Base-by-base conservation (phyloP, 2,113 vertebrate genomes). In the Eulemur macaco region DNA sequence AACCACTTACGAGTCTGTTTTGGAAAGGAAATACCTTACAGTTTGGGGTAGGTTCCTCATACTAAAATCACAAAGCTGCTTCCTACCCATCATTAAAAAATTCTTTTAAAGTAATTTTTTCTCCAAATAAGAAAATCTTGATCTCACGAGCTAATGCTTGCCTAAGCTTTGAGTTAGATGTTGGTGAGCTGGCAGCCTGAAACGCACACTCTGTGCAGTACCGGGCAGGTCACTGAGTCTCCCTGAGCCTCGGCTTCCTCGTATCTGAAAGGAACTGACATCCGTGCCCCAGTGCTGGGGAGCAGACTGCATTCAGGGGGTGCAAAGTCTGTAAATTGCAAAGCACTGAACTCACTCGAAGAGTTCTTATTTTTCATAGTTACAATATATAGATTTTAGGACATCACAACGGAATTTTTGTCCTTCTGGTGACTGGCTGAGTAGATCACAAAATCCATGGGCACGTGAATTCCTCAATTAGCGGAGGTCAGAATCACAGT, bases 301-400 rank as follows among this genome's bases (percentile, higher is more conserved):
- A 6, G 5, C 8, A 1, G 45, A 11, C 2, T 56, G 47, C 23
- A 1, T 5, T n/a, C 42, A 2, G 1, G 1, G 21, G 54, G 45
- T 52, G 15, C 23, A 13, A 27, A 1, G 21, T 5, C 2, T 5
- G 6, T 29, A 25, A 1, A 5, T 8, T 8, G n/a, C 10, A 6
- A 52, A 31, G 10, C 27, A 66, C 27, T 31, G 71, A 58, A 10
- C 39, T 4, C 18, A 4, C 1, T 1, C 13, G 37, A 17, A 9
- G 37, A 3, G 0, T 3, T n/a, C 3, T 2, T 10, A 4, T 18
- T 47, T 18, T 64, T 54, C 29, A 5, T 6, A 6, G 31, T 29
- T 20, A 17, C 27, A 2, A 0, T 3, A 17, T 13, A 10, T 10
- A 8, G 45, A 18, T 29, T 34, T 37, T 15, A 47, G 74, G 85